Evolutionary conservation across 2,797 vertebrate species (phyloP).

Genomic region (Loris lydekkerianus): DNA sequence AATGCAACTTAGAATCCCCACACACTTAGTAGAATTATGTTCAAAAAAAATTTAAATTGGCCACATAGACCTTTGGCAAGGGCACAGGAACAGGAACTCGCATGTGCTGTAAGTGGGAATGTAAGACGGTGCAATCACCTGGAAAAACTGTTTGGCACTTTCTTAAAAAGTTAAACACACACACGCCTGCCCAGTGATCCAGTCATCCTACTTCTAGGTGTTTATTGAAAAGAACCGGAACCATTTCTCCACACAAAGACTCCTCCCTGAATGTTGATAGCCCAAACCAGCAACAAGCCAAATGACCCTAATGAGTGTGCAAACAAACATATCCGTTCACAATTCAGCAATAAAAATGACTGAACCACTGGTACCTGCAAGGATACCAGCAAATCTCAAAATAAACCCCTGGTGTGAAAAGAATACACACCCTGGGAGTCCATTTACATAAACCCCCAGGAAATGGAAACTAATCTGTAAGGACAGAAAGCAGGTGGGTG

Average conservation of each 20-base stretch:
- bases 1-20: neutral
- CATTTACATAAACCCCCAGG: neutral
- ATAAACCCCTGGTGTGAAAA: neutral
- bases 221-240: neutral
- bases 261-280: rapidly evolving
- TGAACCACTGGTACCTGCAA: neutral
- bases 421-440: too few relatives aligned
- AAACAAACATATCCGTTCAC: neutral
- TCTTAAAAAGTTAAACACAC: neutral
- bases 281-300: neutral
- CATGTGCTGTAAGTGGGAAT: neutral
- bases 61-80: neutral
- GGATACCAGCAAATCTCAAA: neutral
- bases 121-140: neutral
- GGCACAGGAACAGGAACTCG: neutral
- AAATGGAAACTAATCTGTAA: neutral
- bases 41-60: neutral
- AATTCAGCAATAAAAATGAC: neutral
- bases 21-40: neutral
- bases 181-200: neutral
- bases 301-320: too few relatives aligned
- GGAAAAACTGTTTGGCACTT: neutral
- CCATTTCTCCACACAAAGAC: neutral
- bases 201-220: neutral
- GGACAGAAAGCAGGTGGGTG: neutral